Evolutionary conservation across 2,113 vertebrate species (phyloP).

Genomic region (Vireo altiloquus): DNA sequence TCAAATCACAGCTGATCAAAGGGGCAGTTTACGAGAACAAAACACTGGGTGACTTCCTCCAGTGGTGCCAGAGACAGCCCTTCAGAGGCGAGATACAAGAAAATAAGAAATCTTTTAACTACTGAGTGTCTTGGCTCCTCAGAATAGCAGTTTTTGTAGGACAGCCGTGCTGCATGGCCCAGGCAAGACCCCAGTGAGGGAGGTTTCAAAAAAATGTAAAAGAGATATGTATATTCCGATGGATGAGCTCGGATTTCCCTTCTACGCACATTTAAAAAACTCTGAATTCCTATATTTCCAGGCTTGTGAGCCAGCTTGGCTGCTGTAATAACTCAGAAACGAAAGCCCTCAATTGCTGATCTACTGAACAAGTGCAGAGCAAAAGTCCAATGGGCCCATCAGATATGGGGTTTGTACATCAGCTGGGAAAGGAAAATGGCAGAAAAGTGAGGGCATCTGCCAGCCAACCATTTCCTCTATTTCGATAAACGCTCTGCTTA

Average conservation of each 20-base stretch:
- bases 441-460: neutral
- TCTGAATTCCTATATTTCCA: neutral
- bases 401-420: neutral
- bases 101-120: slow-evolving; percentile 13
- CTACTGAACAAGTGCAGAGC: neutral
- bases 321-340: neutral
- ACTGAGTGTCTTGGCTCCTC: neutral
- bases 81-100: neutral
- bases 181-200: neutral
- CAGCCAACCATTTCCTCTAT: neutral
- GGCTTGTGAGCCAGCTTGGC: neutral
- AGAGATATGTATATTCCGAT: neutral
- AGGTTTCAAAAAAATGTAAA: neutral
- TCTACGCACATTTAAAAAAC: neutral
- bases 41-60: slow-evolving; percentile 49
- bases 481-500: neutral
- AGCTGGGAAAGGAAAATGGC: neutral
- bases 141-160: neutral
- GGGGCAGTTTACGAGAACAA: slow-evolving; percentile 42
- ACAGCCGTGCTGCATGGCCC: neutral
- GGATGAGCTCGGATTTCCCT: neutral
- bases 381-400: neutral
- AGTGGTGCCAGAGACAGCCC: slow-evolving; percentile 28
- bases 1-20: slow-evolving; percentile 33
- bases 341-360: fast-evolving